Percentiles rank a stretch among this genome's conserved stretches.
phyloP scores from a whole-genome alignment of 2,113 vertebrate species.

The Marmota flaviventris region DNA sequence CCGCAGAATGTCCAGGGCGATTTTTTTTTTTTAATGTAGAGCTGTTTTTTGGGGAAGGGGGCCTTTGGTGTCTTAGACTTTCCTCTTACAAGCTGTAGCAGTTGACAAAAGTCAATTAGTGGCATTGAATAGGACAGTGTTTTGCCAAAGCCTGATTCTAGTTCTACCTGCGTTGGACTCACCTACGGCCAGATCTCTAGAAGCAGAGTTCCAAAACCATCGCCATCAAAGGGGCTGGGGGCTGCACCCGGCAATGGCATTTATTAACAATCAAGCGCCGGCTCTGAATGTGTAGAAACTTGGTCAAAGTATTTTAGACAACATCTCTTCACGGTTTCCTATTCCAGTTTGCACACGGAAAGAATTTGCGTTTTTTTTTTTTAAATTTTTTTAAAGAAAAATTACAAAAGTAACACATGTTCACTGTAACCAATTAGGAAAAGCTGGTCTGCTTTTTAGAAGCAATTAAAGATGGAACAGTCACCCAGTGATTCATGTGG shows the following conservation, averaged over 20 bases:
- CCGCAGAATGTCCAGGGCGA: background rate
- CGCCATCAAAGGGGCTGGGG: fast-evolving
- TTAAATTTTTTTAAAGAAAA: background rate
- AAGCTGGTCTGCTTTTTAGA: constrained; percentile 54
- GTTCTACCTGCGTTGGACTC: background rate
- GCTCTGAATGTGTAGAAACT: background rate
- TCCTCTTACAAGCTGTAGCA: background rate
- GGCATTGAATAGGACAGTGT: fast-evolving
- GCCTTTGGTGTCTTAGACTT: too few relatives aligned
- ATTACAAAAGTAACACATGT: constrained; percentile 13
- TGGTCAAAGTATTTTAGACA: background rate
- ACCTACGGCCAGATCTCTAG: too few relatives aligned
- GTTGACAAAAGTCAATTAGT: background rate
- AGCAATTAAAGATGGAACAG: background rate
- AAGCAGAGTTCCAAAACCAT: fast-evolving
- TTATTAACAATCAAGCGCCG: too few relatives aligned
- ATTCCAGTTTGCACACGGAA: background rate
- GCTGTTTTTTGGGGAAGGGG: background rate
- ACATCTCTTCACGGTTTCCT: constrained; percentile 7
- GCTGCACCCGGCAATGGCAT: background rate
- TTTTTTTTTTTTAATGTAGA: background rate
- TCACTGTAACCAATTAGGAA: constrained; percentile 2
- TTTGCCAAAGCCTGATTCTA: background rate
- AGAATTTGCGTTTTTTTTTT: background rate
- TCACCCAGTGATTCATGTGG: background rate